A percentile compares a stretch with the other conserved stretches of the same genome.
Conservation (phyloP, 2,888 invertebrate genomes). For the Xylophagus ater region DNA sequence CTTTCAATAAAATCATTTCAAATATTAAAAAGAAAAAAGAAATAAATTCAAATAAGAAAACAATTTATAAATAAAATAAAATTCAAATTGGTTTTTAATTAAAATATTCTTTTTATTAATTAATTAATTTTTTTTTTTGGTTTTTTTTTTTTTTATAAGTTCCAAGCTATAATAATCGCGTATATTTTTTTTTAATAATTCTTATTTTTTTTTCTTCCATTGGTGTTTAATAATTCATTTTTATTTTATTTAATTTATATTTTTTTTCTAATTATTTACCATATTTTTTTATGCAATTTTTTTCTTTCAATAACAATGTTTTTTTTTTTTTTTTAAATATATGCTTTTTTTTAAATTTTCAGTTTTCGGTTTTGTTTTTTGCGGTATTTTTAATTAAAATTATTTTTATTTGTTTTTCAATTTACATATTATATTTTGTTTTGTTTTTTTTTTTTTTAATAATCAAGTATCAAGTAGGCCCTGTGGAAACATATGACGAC, state of each 20-base stretch:
- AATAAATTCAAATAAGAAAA: no score
- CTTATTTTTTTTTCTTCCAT: no score
- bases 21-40: no score
- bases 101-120: no score
- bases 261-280: slow-evolving; percentile 6
- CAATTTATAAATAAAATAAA: no score
- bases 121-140: no score
- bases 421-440: no score
- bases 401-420: slow-evolving; percentile 2
- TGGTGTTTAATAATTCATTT: slow-evolving; percentile 4
- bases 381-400: background rate
- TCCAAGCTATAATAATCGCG: no score
- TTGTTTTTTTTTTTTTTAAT: no score
- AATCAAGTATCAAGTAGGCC: slow-evolving; percentile 15
- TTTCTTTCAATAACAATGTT: slow-evolving; percentile 8
- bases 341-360: slow-evolving; percentile 11
- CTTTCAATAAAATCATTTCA: no score
- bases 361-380: slow-evolving; percentile 8
- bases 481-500: slow-evolving; percentile 18
- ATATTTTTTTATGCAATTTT: slow-evolving; percentile 11
- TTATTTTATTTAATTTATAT: slow-evolving; percentile 5
- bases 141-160: background rate
- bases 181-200: slow-evolving; percentile 1
- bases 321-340: slow-evolving; percentile 13
- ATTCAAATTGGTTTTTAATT: no score